phyloP scores from a whole-genome alignment of 2,888 invertebrate genomes.

The Furcula furcula region DNA sequence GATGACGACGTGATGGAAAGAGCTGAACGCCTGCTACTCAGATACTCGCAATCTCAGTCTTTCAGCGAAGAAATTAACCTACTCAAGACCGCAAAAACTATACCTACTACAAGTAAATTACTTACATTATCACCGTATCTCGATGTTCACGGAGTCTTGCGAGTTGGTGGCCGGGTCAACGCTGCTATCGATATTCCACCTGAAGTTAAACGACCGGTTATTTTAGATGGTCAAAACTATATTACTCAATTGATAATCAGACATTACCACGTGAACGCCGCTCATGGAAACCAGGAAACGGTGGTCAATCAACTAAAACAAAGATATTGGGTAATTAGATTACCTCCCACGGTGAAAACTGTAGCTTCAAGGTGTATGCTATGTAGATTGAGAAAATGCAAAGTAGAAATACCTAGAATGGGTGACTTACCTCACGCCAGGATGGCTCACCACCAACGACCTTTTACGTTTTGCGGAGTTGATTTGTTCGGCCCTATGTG shows the following conservation, averaged over 20 bases:
- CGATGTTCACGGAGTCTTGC: slow-evolving; percentile 11
- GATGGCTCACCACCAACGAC: neutral
- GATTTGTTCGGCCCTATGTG: neutral
- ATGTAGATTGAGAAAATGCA: neutral
- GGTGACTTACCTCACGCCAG: slow-evolving; percentile 1
- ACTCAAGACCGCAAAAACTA: neutral
- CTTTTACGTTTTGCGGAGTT: neutral
- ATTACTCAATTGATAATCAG: slow-evolving; percentile 8
- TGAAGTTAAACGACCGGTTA: slow-evolving; percentile 15
- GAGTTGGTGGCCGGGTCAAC: slow-evolving; percentile 13
- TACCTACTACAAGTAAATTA: neutral
- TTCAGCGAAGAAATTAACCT: neutral
- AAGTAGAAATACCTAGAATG: neutral
- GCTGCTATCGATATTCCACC: slow-evolving; percentile 7
- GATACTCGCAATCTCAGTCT: neutral
- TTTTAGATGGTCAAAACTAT: slow-evolving; percentile 13
- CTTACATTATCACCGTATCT: slow-evolving; percentile 7
- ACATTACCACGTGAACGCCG: slow-evolving; percentile 6
- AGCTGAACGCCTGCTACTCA: neutral
- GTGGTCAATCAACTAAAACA: neutral
- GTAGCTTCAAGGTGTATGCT: neutral
- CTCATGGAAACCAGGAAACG: neutral
- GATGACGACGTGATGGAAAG: neutral
- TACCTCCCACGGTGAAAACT: neutral
- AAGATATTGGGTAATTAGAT: neutral